Conservation (phyloP, 1,140 invertebrate genomes). For the Wasmannia auropunctata region DNA sequence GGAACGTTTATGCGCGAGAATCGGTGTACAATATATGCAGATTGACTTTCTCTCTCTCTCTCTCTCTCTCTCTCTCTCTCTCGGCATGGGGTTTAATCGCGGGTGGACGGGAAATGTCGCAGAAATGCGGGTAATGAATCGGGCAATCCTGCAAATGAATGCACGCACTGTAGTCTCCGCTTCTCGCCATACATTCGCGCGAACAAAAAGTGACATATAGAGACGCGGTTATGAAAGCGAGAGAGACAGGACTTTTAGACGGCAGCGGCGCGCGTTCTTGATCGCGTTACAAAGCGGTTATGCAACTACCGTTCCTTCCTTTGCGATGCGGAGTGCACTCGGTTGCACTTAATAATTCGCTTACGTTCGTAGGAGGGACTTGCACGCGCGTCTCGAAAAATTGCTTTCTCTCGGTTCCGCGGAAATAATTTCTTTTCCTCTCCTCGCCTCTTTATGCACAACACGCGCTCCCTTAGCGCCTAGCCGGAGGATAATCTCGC, state of each 20-base stretch:
- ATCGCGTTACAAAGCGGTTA: constrained; percentile 38
- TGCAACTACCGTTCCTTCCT: constrained; percentile 18
- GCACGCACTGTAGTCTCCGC: constrained; percentile 48
- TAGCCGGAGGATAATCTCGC: neutral
- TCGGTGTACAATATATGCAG: neutral
- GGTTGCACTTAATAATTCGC: constrained; percentile 23
- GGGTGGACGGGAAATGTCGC: constrained; percentile 17
- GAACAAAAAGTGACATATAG: constrained; percentile 42
- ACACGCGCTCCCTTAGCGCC: neutral
- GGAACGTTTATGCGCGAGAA: neutral
- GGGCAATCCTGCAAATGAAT: constrained; percentile 58
- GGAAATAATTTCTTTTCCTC: neutral
- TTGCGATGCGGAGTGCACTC: constrained; percentile 3
- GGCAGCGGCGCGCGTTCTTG: constrained; percentile 10
- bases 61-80: too few species aligned
- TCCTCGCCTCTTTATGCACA: neutral
- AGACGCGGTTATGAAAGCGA: constrained; percentile 1
- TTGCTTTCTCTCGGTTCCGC: constrained; percentile 10
- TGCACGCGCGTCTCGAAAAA: neutral
- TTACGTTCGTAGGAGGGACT: too few species aligned
- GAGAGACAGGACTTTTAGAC: neutral
- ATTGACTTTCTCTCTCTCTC: neutral
- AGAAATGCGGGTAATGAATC: constrained; percentile 22
- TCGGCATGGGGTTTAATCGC: neutral
- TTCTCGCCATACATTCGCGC: neutral